These are phyloP conservation scores for Sterna hirundo DNA, from an alignment of 2,113 vertebrate species.

Conservation along the genomic window DNA sequence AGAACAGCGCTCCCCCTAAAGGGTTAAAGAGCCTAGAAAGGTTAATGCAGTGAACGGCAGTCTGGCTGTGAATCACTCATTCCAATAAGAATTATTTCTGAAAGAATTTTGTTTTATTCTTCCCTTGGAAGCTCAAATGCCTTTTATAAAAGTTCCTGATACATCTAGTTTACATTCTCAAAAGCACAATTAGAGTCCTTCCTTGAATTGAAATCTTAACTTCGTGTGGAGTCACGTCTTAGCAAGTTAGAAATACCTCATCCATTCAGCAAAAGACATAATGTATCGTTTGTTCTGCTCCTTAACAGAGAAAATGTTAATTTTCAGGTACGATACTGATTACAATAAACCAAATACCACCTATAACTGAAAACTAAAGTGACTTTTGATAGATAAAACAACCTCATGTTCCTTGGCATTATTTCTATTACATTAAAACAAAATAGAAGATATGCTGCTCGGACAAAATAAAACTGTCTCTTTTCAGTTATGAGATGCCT, in stretches of 20 bases:
- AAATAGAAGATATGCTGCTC: background rate
- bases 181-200: constrained; percentile 15
- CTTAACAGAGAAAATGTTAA: background rate
- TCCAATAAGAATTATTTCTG: background rate
- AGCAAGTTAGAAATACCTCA: constrained; percentile 2
- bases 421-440: background rate
- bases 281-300: background rate
- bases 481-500: background rate
- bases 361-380: background rate
- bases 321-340: background rate
- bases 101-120: background rate
- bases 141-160: background rate
- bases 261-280: background rate
- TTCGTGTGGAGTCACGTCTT: background rate
- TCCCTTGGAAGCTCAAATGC: background rate
- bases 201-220: constrained; percentile 43
- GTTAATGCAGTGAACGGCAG: background rate
- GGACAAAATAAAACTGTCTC: background rate
- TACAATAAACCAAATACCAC: background rate
- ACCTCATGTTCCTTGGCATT: background rate
- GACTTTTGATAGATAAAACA: background rate
- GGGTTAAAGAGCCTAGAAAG: background rate
- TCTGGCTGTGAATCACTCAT: background rate
- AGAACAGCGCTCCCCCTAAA: background rate
- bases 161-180: background rate